Evolutionary conservation across 2,888 invertebrate species (phyloP).

Genomic region (Parasteatoda lunata): DNA sequence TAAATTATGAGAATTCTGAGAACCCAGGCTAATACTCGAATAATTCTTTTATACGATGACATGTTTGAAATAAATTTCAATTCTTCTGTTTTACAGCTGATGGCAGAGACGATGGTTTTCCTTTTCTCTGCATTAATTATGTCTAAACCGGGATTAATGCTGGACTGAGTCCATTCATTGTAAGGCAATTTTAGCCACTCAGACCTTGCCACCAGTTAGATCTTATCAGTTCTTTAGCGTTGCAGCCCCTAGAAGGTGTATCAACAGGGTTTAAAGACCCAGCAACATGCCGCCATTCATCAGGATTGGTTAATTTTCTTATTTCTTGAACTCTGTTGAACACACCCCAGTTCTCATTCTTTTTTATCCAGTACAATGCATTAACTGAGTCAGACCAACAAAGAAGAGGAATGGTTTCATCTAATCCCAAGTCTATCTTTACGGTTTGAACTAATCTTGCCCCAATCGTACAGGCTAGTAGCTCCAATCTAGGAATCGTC

Average conservation of each 20-base stretch:
- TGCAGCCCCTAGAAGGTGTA: not conserved
- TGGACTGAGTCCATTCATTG: not conserved
- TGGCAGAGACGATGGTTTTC: not conserved
- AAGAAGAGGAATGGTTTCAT: not conserved
- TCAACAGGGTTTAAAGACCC: not conserved
- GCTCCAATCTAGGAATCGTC: not conserved
- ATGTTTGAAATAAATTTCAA: not conserved
- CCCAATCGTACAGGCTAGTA: not conserved
- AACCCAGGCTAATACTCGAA: not conserved
- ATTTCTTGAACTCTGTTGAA: not conserved
- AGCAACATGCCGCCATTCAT: not conserved
- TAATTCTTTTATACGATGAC: not conserved
- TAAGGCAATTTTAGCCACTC: not conserved
- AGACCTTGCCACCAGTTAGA: not conserved
- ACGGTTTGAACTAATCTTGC: not conserved
- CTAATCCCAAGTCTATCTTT: not conserved
- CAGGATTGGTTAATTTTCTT: not conserved
- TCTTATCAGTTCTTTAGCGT: not conserved
- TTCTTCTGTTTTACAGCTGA: not conserved
- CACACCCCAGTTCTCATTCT: not conserved
- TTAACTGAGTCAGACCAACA: not conserved
- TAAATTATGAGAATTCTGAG: not conserved
- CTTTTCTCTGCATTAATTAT: not conserved
- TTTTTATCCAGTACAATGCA: not conserved
- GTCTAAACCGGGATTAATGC: not conserved